phyloP scores from a whole-genome alignment of 2,888 invertebrate species.

The Drosophila aldrichi region DNA sequence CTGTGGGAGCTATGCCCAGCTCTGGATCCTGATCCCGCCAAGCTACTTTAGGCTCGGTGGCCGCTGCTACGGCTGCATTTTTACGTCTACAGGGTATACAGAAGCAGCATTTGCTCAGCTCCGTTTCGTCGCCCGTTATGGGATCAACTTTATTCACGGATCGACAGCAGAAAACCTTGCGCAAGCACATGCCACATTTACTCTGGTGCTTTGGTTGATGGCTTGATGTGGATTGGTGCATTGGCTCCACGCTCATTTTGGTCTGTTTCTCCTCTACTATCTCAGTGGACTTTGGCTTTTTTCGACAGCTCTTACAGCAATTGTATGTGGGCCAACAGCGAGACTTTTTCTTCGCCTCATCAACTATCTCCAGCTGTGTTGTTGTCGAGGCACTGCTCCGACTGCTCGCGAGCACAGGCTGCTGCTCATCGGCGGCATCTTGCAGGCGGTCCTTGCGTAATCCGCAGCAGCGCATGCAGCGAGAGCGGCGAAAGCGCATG shows the following conservation, averaged over 20 bases:
- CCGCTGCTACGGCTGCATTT: slow-evolving; percentile 31
- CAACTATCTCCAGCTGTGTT: slow-evolving; percentile 78
- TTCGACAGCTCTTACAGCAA: slow-evolving; percentile 84
- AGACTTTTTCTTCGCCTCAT: slow-evolving; percentile 75
- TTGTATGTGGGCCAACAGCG: slow-evolving; percentile 83
- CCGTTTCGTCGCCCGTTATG: slow-evolving; percentile 79
- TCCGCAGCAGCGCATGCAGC: slow-evolving; percentile 82
- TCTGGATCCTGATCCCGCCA: slow-evolving; percentile 83
- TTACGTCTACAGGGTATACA: slow-evolving; percentile 84
- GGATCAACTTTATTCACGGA: slow-evolving; percentile 85
- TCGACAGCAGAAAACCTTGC: slow-evolving; percentile 85
- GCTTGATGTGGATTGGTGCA: slow-evolving; percentile 29
- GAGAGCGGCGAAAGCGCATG: slow-evolving; percentile 84
- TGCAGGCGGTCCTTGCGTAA: slow-evolving; percentile 64
- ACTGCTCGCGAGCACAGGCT: slow-evolving; percentile 76
- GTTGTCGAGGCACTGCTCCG: slow-evolving; percentile 74
- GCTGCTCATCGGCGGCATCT: slow-evolving; percentile 68
- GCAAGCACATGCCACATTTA: slow-evolving; percentile 83
- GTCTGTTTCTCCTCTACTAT: slow-evolving; percentile 36
- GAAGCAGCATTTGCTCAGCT: slow-evolving; percentile 83
- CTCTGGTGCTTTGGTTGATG: slow-evolving; percentile 61
- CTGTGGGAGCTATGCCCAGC: slow-evolving; percentile 71
- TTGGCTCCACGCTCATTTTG: slow-evolving; percentile 59
- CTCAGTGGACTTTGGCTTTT: slow-evolving; percentile 74
- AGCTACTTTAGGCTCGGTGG: slow-evolving; percentile 66